These are phyloP conservation scores for Himalopsyche tibetana DNA, from an alignment of 2,888 invertebrate genomes.

Conservation along the genomic window DNA sequence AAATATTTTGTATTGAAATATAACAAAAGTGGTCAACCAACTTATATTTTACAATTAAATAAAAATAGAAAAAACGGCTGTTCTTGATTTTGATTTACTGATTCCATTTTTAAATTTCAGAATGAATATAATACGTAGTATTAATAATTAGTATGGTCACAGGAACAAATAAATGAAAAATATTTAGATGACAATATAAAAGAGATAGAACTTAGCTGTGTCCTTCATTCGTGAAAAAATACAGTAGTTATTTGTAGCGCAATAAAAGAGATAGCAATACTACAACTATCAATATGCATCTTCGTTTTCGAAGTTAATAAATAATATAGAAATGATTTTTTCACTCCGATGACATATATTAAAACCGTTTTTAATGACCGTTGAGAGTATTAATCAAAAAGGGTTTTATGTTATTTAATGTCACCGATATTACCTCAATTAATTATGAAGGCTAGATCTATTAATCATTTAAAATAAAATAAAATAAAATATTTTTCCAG, in stretches of 20 bases:
- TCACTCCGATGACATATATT: background rate
- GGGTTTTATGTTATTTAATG: slow-evolving; percentile 49
- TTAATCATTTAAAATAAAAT: slow-evolving; percentile 51
- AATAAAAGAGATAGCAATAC: slow-evolving; percentile 13
- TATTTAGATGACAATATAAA: too few relatives aligned
- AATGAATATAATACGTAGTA: background rate
- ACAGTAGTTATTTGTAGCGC: background rate
- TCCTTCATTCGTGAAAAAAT: background rate
- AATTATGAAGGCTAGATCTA: slow-evolving; percentile 55
- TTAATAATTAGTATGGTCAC: background rate
- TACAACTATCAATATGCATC: background rate
- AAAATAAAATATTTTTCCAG: background rate
- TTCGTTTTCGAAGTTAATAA: too few relatives aligned
- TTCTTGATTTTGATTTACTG: slow-evolving; percentile 22
- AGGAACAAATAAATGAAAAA: background rate
- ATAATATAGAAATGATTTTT: too few relatives aligned
- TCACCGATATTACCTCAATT: slow-evolving; percentile 56
- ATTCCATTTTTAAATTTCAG: slow-evolving; percentile 30
- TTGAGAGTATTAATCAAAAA: slow-evolving; percentile 2
- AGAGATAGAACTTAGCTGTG: background rate
- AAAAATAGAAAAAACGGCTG: too few relatives aligned
- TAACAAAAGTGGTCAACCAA: too few relatives aligned
- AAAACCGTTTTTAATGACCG: background rate
- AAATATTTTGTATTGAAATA: too few relatives aligned
- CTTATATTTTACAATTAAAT: too few relatives aligned